These are phyloP conservation scores for Zenarchopterus dispar DNA, from an alignment of 2,797 vertebrate species.

Conservation along the genomic window DNA sequence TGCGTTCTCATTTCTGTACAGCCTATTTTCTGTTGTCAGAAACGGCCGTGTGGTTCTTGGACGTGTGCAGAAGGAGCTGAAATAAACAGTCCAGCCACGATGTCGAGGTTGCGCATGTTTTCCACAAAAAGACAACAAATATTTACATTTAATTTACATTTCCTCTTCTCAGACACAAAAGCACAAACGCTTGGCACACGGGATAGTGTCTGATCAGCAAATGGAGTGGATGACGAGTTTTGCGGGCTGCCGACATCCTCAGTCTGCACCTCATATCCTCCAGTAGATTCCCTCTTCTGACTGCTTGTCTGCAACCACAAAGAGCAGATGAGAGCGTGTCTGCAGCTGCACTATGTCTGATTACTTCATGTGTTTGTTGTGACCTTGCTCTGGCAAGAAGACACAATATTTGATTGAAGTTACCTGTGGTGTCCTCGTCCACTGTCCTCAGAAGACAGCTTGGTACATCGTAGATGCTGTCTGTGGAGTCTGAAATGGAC, in stretches of 20 bases:
- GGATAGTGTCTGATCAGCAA: neutral
- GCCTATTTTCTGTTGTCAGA: conserved; percentile 18
- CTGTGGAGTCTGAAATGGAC: conserved; percentile 42
- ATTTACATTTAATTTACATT: no score
- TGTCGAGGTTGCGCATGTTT: neutral
- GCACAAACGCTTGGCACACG: no score
- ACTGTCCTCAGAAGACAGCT: conserved; percentile 57
- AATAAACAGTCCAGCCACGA: conserved; percentile 54
- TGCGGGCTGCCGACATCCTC: neutral
- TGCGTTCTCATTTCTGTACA: conserved; percentile 31
- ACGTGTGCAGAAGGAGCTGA: conserved; percentile 13
- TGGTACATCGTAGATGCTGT: conserved; percentile 78
- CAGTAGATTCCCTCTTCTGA: conserved; percentile 38
- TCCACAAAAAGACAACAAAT: neutral
- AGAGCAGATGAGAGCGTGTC: neutral
- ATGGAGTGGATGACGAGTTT: neutral
- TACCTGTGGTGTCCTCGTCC: conserved; percentile 54
- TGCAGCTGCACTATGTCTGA: neutral
- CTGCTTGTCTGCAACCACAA: conserved; percentile 54
- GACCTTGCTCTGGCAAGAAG: no score
- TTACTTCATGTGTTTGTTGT: neutral
- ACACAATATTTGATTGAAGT: neutral
- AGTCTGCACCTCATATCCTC: conserved; percentile 41
- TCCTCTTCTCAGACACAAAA: no score
- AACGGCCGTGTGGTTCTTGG: conserved; percentile 24